phyloP scores from a whole-genome alignment of 2,797 vertebrate genomes.

The Philypnodon macrostomus region DNA sequence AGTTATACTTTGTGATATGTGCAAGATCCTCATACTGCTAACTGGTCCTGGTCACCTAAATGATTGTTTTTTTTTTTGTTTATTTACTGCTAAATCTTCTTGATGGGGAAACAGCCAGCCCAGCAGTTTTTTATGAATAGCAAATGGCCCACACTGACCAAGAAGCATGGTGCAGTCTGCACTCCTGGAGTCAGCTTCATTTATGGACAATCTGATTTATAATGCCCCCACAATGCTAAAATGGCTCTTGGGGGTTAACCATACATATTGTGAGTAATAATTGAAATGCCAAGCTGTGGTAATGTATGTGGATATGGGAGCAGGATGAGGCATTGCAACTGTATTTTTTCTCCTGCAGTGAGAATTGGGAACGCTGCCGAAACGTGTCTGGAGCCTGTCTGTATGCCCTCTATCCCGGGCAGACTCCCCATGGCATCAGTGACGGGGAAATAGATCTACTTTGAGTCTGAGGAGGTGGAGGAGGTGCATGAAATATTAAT shows the following conservation, averaged over 20 bases:
- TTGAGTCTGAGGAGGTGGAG: slow-evolving; percentile 35
- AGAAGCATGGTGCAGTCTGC: slow-evolving; percentile 12
- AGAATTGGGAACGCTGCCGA: slow-evolving; percentile 19
- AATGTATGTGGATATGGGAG: slow-evolving; percentile 18
- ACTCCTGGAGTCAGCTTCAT: slow-evolving; percentile 43
- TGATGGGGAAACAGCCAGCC: slow-evolving; percentile 1
- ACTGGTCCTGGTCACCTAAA: not conserved
- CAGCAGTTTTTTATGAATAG: slow-evolving; percentile 1
- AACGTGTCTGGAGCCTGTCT: slow-evolving; percentile 33
- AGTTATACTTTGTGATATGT: not conserved
- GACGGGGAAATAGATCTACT: slow-evolving; percentile 50
- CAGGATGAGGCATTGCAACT: not conserved
- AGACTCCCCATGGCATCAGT: slow-evolving; percentile 40
- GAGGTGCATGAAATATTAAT: slow-evolving; percentile 67
- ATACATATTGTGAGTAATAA: slow-evolving; percentile 61
- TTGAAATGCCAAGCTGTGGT: slow-evolving; percentile 62
- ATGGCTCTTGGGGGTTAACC: slow-evolving; percentile 39
- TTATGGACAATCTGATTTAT: slow-evolving; percentile 54
- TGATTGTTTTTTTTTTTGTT: not conserved
- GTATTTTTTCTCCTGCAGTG: not conserved
- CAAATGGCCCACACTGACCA: slow-evolving; percentile 10
- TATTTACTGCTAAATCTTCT: not conserved
- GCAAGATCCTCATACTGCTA: not conserved
- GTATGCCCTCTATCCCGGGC: slow-evolving; percentile 41
- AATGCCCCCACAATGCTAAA: slow-evolving; percentile 46